Conservation (phyloP, 2,113 vertebrate genomes). For the Siniperca knerii region DNA sequence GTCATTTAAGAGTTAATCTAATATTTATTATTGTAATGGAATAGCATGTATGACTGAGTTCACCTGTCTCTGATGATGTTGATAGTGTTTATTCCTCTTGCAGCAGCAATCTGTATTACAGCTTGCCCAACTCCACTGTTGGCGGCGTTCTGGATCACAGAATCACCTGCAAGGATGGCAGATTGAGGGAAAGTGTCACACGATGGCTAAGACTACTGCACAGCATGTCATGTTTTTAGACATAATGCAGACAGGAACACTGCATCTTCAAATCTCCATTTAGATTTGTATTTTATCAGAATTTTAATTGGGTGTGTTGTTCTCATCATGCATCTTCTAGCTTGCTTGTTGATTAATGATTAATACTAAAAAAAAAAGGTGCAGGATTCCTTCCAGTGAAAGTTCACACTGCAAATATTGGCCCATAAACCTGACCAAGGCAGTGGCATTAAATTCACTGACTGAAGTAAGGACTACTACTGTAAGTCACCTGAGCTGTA, state of each 20-base stretch:
- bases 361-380: neutral
- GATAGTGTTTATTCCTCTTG: constrained; percentile 90
- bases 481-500: too few species aligned
- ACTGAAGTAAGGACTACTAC: neutral
- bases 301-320: neutral
- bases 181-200: neutral
- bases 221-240: neutral
- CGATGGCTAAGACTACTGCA: neutral
- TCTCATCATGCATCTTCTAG: neutral
- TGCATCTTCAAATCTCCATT: neutral
- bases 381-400: neutral
- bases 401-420: neutral
- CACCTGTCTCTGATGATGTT: constrained; percentile 95
- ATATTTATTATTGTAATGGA: too few species aligned
- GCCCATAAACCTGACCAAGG: neutral
- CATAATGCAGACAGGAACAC: neutral
- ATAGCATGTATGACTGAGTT: constrained; percentile 3
- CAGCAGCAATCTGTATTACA: constrained; percentile 95
- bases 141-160: constrained; percentile 95
- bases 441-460: neutral
- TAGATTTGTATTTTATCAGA: neutral
- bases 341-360: neutral
- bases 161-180: constrained; percentile 87
- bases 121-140: constrained; percentile 98
- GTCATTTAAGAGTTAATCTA: neutral